phyloP scores from a whole-genome alignment of 2,888 invertebrate genomes.

The Balanococcus diminutus region DNA sequence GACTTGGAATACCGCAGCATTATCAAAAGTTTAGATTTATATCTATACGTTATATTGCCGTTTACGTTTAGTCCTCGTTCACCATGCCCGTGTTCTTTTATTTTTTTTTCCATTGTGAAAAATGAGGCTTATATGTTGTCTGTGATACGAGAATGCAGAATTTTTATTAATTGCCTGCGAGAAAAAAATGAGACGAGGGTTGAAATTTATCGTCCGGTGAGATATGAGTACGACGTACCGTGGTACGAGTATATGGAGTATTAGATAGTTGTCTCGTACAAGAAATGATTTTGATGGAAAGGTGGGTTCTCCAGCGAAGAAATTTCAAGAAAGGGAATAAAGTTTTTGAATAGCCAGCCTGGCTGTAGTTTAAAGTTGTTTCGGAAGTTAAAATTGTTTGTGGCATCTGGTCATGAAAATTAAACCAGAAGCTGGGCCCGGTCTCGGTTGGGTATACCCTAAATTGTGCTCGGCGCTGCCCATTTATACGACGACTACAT shows the following conservation, averaged over 20 bases:
- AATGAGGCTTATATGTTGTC: not conserved
- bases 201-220: not conserved
- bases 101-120: not conserved
- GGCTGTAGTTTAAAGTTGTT: conserved; percentile 1
- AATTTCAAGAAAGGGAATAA: conserved; percentile 11
- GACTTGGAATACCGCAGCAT: not conserved
- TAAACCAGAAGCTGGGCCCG: not conserved
- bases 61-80: not conserved
- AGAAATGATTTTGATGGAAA: not conserved
- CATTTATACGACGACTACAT: not conserved
- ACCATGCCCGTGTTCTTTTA: not conserved
- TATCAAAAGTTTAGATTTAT: conserved; percentile 19
- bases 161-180: not conserved
- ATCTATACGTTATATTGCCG: not conserved
- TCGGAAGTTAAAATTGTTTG: conserved; percentile 18
- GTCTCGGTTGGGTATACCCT: not conserved
- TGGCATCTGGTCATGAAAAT: conserved; percentile 19
- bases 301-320: not conserved
- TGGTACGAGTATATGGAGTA: too few species aligned
- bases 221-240: too few species aligned
- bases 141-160: not conserved
- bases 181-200: not conserved
- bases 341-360: not conserved
- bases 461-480: not conserved
- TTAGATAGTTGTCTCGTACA: not conserved